phyloP scores from a whole-genome alignment of 2,888 invertebrate species.

The Tetragonula carbonaria region DNA sequence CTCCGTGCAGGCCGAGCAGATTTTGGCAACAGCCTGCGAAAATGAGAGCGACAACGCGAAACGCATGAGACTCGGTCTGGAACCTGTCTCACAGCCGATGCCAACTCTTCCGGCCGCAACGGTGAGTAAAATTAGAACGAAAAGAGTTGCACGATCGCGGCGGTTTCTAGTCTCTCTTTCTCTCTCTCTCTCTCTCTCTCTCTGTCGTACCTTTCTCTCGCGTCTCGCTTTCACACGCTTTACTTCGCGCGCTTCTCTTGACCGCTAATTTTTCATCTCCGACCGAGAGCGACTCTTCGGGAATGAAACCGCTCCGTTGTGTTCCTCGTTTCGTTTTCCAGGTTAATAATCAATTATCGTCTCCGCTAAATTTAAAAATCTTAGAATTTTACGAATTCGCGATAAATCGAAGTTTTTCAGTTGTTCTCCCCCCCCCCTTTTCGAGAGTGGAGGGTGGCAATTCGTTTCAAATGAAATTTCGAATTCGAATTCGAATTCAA shows the following conservation, averaged over 20 bases:
- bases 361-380: too few species aligned
- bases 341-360: too few species aligned
- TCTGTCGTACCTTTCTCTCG: too few species aligned
- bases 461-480: too few species aligned
- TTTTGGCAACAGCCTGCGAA: conserved; percentile 97
- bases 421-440: too few species aligned
- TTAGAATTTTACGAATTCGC: too few species aligned
- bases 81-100: conserved; percentile 96
- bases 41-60: conserved; percentile 99
- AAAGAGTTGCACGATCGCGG: conserved; percentile 14
- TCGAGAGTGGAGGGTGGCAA: too few species aligned
- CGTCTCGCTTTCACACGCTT: neutral
- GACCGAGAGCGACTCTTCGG: neutral
- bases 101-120: conserved; percentile 89
- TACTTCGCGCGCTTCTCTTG: neutral
- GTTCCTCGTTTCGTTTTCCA: too few species aligned
- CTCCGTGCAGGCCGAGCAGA: conserved; percentile 98
- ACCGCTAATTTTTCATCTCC: neutral
- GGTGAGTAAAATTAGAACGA: conserved; percentile 82
- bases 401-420: too few species aligned
- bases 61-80: conserved; percentile 97
- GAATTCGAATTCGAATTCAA: too few species aligned
- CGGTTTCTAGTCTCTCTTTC: neutral
- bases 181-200: neutral
- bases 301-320: neutral